Evolutionary conservation across 2,888 invertebrate genomes (phyloP).

Genomic region (Tubiluchus corallicola): DNA sequence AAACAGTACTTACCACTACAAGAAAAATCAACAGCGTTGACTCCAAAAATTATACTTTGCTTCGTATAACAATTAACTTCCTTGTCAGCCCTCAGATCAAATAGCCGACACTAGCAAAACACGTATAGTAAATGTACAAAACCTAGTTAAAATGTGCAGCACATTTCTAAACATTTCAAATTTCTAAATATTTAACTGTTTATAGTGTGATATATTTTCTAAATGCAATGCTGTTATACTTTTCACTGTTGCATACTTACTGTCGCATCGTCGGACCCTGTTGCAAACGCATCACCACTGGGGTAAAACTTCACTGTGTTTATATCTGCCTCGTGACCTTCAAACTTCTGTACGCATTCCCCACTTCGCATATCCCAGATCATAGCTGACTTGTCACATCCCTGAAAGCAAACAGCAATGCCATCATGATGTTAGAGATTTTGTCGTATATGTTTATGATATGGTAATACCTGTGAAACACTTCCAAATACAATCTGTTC

Average conservation of each 20-base stretch:
- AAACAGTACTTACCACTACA: slow-evolving; percentile 50
- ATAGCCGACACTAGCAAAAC: slow-evolving; percentile 64
- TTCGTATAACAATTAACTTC: slow-evolving; percentile 89
- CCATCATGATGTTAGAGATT: too few relatives aligned
- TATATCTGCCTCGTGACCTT: slow-evolving; percentile 94
- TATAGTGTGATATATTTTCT: too few relatives aligned
- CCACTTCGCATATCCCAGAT: slow-evolving; percentile 99
- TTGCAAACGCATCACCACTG: slow-evolving; percentile 92
- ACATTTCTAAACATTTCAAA: too few relatives aligned
- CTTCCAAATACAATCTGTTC: too few relatives aligned
- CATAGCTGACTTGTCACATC: slow-evolving; percentile 89
- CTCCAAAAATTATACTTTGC: slow-evolving; percentile 92
- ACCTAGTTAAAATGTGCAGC: neutral
- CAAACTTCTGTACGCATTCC: slow-evolving; percentile 93
- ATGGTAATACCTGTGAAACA: too few relatives aligned
- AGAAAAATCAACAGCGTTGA: slow-evolving; percentile 93
- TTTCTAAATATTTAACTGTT: too few relatives aligned
- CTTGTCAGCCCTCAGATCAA: slow-evolving; percentile 90
- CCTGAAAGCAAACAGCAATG: too few relatives aligned
- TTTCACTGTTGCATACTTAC: slow-evolving; percentile 32
- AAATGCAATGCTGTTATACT: too few relatives aligned
- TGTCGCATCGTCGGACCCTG: slow-evolving; percentile 94
- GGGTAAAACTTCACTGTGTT: slow-evolving; percentile 97
- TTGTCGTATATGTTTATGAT: too few relatives aligned
- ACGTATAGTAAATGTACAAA: neutral